Base-by-base conservation (phyloP, 2,113 vertebrate species). In the Scophthalmus maximus region DNA sequence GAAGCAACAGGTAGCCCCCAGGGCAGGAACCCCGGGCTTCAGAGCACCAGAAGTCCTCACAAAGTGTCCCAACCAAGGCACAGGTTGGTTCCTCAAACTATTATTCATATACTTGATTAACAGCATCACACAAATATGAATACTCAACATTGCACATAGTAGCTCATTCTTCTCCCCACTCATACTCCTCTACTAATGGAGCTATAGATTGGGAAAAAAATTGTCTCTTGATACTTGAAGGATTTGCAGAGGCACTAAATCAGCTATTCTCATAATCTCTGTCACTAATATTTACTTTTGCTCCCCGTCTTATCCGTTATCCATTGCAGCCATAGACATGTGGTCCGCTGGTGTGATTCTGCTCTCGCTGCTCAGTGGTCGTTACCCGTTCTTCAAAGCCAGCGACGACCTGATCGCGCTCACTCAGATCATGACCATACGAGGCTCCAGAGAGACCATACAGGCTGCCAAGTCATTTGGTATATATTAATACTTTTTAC, bases 361-460 rank as follows among this genome's bases (percentile, higher is more conserved):
- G 87, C 96, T 99, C 49, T 98, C 96, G 12, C 92, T 99, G 76
- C 94, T 99, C 63, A 99, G 97, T 86, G 96, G 96, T 46, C 93
- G 97, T 64, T 99, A 98, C 82, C 97, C 97, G 2, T 98, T 99
- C 92, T 99, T 98, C 89, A 99, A 98, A 94, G 97, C 96, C 79
- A 96, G 93, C 18, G 97, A 99, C 86, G 98, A 99, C 92, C 92
- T 99, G 90, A 95, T 97, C 44, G 97, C 96, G 57, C 93, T 99
- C 85, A 91, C 95, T 80, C 98, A 99, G 91, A 99, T 99, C 82
- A 99, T 99, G 95, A 96, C 96, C 78, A 93, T 99, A 82, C 94
- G 95, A 82, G 98, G 98, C 83, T 97, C 97, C 88, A 95, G 77
- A 81, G 98, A 99, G 93, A 97, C 96, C 56, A 88, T 95, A 82